Evolutionary conservation across 2,888 invertebrate genomes (phyloP), one percentile per base, ranked within the genome.

Genomic region (Orchesellides sinensis): DNA sequence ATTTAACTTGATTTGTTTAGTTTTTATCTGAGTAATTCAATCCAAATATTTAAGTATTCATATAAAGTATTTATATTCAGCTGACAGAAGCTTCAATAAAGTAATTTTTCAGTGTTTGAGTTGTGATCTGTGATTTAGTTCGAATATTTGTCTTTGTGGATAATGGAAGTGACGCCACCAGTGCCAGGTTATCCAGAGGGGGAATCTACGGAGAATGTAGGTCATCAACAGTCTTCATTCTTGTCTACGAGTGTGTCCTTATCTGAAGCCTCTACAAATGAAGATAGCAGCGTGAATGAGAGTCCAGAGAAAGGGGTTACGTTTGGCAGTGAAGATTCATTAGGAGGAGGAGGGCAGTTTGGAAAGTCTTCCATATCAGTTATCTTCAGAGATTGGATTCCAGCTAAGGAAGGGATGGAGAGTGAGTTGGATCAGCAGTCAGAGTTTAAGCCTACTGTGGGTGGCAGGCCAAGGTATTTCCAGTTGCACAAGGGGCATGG

Each of bases 371-470:
- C 69, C 0, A 63, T 82, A 17, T 49, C 56, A 1, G 82, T 82
- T 23, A 40, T 63, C 45, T 82, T 75, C 19, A 65, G 61, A 0
- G 69, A 82, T n/a, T 82, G 82, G 82, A 45, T 82, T 17, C 82
- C 40, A n/a, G 45, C 35, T 40, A 8, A 23, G 1, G 23, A 19
- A 1, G n/a, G 17, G 17, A 19, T 17, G 29, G 10, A 10, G 10
- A 14, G 14, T 10, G 40, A 40, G 10, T 10, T n/a, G n/a, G 40
- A 40, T 2, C 14, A n/a, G n/a, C 10, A 10, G 14, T 40, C 40
- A 2, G n/a, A n/a, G 8, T 65, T 45, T 40, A 14, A 12, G 10
- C 74, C 74, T 12, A 17, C 27, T 12, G n/a, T 68, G 32, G 47
- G 40, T 47, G 69, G 61, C 0, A 27, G 21, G 21, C 25, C 25